phyloP scores from a whole-genome alignment of 2,888 invertebrate genomes.

The Allolobophora icterica region DNA sequence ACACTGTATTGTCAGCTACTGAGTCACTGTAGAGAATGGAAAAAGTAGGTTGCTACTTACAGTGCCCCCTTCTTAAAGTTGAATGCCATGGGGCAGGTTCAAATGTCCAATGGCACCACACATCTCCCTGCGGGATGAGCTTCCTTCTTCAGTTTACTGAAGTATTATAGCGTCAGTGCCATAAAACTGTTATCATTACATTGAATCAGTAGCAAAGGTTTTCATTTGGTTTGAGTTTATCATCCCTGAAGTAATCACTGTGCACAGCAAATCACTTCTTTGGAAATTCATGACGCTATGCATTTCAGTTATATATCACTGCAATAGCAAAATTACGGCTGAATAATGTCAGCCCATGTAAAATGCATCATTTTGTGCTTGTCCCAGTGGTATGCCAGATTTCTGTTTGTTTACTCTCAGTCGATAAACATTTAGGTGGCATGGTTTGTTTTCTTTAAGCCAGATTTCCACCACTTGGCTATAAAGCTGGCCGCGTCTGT shows the following conservation, averaged over 20 bases:
- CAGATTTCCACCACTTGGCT: background rate
- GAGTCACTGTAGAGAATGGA: background rate
- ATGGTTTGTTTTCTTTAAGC: background rate
- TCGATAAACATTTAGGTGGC: background rate
- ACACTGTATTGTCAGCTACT: background rate
- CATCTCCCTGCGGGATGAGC: too few species aligned
- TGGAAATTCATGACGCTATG: background rate
- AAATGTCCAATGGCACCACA: too few species aligned
- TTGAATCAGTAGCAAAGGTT: background rate
- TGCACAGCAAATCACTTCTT: too few species aligned
- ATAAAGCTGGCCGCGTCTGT: background rate
- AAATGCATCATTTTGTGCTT: background rate
- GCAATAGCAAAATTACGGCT: background rate
- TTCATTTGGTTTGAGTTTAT: constrained; percentile 8
- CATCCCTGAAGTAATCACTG: background rate
- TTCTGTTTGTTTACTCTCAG: background rate
- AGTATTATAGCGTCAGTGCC: too few species aligned
- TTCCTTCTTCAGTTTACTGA: too few species aligned
- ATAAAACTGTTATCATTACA: background rate
- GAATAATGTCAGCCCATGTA: background rate
- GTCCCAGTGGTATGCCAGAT: background rate
- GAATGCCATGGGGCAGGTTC: too few species aligned
- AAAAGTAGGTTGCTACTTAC: background rate
- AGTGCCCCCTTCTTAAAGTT: too few species aligned
- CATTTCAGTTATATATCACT: background rate